Evolutionary conservation across 1,140 invertebrate genomes (phyloP), one percentile per base, ranked within the genome.

Genomic region (Asobara japonica): DNA sequence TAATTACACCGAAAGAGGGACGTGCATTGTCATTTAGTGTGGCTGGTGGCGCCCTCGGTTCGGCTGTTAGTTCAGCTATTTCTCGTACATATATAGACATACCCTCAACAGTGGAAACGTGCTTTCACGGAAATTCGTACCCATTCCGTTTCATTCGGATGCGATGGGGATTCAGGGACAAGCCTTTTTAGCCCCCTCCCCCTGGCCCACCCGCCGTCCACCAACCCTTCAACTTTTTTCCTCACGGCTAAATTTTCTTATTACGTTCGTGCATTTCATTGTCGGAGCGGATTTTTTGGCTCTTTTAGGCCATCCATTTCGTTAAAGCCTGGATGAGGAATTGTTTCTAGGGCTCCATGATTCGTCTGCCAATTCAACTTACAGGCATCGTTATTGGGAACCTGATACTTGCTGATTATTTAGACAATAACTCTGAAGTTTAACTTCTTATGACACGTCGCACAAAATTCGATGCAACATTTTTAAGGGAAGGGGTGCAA

Each of bases 1-100:
- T 80, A 80, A 80, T 80, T 79, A 81, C 80, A 79, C 76, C 71
- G 69, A 79, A 79, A 79, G 79, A 79, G 74, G 71, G 77, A 74
- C 72, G 73, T 75, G 79, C 77, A 78, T 79, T 81, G 79, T 81
- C 79, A 81, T 80, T 80, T 75, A 48, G 33, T 45, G 65, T 60
- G 64, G 36, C 65, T 31, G 29, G 22, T 41, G 22, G 27, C 25
- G 51, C 30, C 61, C 70, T 62, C 65, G 65, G 64, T 74, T 67
- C 56, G 8, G 25, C 22, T 71, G 45, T 62, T 69, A 74, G 74
- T 74, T 72, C 51, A 65, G 71, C 73, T 69, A 67, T 74, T 77
- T 74, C 68, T 69, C 25, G 29, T 16, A 29, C 16, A 8, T 29
- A 45, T 66, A 27, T 27, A 29, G 38, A 33, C 29, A 70, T 62